Evolutionary conservation across 2,797 vertebrate genomes (phyloP), one percentile per base, ranked within the genome.

Genomic region (Sternotherus odoratus): DNA sequence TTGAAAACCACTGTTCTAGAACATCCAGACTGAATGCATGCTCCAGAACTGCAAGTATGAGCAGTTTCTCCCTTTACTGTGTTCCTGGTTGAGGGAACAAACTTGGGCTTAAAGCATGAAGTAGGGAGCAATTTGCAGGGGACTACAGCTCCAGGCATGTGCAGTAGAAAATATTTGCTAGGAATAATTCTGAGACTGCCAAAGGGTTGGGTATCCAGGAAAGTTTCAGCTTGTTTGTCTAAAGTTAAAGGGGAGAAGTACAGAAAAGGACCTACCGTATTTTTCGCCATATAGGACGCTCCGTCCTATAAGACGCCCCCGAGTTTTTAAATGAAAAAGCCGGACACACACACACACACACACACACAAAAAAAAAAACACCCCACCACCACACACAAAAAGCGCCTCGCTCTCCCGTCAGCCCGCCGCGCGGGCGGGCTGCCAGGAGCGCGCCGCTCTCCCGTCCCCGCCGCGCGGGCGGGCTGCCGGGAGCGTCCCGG

Each of bases 181-280:
- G 53, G 83, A 82, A 54, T 53, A 21, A 12, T 86, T n/a, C 43
- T 9, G 63, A 21, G n/a, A n/a, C 33, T 66, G 19, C n/a, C 63
- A 36, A 19, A 28, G 36, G n/a, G 0, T 2, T 2, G 0, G 36
- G 39, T 2, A 66, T 51, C 15, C 48, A 36, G n/a, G 81, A 17
- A 10, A 49, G 50, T 69, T 33, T 33, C 13, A 49, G 8, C 12
- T 12, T 39, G 48, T 63, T 50, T 30, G 0, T 21, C 86, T 48
- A 43, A 13, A 28, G 75, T 53, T 56, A 36, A 74, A 82, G 43
- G 3, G 33, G 7, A 16, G 57, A n/a, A 33, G 8, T 43, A 74
- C 54, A n/a, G 4, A 53, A 54, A 16, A 53, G 5, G 15, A 77
- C 8, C 66, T 28, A 12, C n/a, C n/a, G n/a, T n/a, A n/a, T n/a